These are phyloP conservation scores for Callaeas wilsoni DNA, from an alignment of 2,113 vertebrate species.

Conservation along the genomic window DNA sequence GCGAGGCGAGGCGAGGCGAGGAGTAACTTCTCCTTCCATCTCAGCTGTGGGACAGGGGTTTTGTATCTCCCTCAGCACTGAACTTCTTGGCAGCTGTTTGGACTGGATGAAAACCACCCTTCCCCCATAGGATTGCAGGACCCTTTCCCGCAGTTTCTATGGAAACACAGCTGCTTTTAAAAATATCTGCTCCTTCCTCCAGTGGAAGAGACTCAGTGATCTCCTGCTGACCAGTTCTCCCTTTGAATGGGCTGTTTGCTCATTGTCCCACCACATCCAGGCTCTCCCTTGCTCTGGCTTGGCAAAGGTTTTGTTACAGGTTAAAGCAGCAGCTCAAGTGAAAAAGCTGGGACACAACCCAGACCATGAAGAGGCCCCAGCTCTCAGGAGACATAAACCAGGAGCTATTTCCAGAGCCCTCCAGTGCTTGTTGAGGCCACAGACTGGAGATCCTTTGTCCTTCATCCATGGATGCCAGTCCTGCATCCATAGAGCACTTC, in stretches of 20 bases:
- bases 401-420: neutral
- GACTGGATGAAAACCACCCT: neutral
- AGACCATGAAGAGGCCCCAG: neutral
- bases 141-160: conserved; percentile 15
- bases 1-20: too few species aligned
- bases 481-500: rapidly evolving
- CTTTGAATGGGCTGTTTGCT: neutral
- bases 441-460: neutral
- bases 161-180: conserved; percentile 31
- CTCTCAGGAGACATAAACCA: neutral
- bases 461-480: too few species aligned
- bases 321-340: neutral
- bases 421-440: rapidly evolving
- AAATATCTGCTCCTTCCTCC: neutral
- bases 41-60: neutral
- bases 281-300: rapidly evolving
- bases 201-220: neutral
- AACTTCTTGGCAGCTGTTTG: neutral
- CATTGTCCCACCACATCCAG: neutral
- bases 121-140: neutral
- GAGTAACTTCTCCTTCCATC: neutral
- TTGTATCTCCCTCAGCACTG: neutral
- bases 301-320: neutral
- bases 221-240: neutral
- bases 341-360: neutral